Percentiles rank a stretch among this genome's conserved stretches.
phyloP scores from a whole-genome alignment of 1,140 invertebrate species.

The Drosophila elegans region DNA sequence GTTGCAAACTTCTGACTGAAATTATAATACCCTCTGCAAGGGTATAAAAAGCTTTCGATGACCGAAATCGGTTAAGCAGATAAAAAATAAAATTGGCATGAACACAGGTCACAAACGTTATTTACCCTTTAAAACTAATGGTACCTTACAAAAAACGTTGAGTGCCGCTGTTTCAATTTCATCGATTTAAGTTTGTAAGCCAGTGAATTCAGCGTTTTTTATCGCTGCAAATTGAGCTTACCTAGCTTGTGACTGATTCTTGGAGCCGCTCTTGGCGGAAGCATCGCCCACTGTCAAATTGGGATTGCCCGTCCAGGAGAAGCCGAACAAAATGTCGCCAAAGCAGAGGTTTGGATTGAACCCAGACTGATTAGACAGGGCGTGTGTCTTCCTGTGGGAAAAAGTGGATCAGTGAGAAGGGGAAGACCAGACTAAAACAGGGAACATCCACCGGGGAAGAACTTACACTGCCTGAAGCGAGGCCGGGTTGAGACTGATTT shows the following conservation, averaged over 20 bases:
- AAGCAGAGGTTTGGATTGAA: constrained; percentile 96
- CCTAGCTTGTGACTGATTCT: constrained; percentile 49
- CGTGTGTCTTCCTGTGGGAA: constrained; percentile 85
- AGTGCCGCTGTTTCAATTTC: no score
- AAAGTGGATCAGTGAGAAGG: constrained; percentile 28
- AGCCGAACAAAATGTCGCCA: constrained; percentile 94
- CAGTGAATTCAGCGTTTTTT: no score
- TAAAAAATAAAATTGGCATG: no score
- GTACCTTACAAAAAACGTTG: no score
- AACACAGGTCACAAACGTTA: no score
- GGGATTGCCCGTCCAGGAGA: constrained; percentile 88
- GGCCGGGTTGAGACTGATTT: constrained; percentile 90
- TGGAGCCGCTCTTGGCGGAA: constrained; percentile 20
- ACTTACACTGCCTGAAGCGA: constrained; percentile 86
- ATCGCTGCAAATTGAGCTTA: constrained; percentile 1
- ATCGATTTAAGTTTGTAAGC: no score
- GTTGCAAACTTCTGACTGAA: no score
- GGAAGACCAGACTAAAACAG: no score
- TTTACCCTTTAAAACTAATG: no score
- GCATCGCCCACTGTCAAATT: constrained; percentile 48
- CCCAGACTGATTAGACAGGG: constrained; percentile 90
- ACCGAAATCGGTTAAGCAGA: no score
- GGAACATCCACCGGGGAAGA: neutral
- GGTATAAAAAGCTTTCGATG: no score
- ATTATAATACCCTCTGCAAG: no score